These are phyloP conservation scores for Palaemon carinicauda DNA, from an alignment of 1,140 invertebrate species.

Conservation along the genomic window DNA sequence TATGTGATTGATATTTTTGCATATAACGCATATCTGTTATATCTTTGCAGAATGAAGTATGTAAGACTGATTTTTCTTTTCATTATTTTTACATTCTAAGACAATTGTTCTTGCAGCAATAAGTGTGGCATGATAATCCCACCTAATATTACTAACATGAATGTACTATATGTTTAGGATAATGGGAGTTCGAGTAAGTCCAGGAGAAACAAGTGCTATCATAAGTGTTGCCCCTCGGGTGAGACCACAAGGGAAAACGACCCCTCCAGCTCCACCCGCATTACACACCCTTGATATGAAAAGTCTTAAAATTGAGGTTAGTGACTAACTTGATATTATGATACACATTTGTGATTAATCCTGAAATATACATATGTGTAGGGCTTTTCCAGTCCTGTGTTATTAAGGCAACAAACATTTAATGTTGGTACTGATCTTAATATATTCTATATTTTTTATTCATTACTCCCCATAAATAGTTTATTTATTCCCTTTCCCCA, in stretches of 20 bases:
- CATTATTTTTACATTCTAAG: no score
- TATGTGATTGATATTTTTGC: no score
- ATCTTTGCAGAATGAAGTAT: no score
- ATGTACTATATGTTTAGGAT: constrained; percentile 65
- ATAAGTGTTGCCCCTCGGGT: constrained; percentile 67
- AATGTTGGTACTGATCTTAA: no score
- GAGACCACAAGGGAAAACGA: constrained; percentile 37
- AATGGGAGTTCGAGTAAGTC: constrained; percentile 69
- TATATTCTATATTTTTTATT: no score
- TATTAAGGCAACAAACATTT: no score
- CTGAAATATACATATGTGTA: background rate
- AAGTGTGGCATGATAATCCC: background rate
- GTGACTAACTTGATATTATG: background rate
- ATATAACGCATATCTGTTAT: no score
- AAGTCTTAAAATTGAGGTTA: constrained; percentile 71
- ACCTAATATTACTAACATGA: background rate
- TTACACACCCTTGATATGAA: constrained; percentile 72
- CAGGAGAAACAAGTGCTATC: constrained; percentile 70
- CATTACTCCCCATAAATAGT: no score
- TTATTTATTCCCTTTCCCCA: no score
- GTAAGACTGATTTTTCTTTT: no score
- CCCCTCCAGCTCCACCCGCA: constrained; percentile 62
- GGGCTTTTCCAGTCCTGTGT: no score
- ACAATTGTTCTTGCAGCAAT: no score
- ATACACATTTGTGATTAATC: background rate